Evolutionary conservation across 2,113 vertebrate species (phyloP), one percentile per base, ranked within the genome.

Genomic region (Xyrauchen texanus): DNA sequence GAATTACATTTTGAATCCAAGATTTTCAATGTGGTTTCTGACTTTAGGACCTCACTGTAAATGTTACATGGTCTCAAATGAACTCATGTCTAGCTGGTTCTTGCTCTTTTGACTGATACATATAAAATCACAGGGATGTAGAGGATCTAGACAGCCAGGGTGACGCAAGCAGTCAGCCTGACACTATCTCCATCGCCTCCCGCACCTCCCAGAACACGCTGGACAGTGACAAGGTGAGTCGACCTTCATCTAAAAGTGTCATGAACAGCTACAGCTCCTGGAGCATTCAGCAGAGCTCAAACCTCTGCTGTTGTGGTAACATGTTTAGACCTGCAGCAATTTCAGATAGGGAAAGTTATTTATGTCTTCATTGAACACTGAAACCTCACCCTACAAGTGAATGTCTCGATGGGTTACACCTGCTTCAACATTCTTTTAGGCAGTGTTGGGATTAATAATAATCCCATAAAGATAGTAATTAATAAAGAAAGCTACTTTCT

Each of bases 151-250:
- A 98, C 91, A 99, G 98, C 91, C 98, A 98, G 88, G 96, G 98
- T 70, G 97, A 99, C 49, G 97, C 95, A 75, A 99, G 97, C 91
- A 98, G 97, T 88, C 98, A 99, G 79, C 98, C 96, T 3, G 97
- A 99, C 85, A 99, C 98, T 0, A 98, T 99, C 84, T 99, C 98
- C 10, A 96, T 99, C 65, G 97, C 98, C 0, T 99, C 98, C 8
- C 94, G 98, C 86, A 99, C 98, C 0, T 99, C 98, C n/a, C 98
- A 99, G 90, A 99, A 99, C 89, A 99, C 98, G 0, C 92, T 99
- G 87, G 98, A 99, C 90, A 99, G 98, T 0, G 98, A 99, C 83
- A 99, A 99, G 95, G 98, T 99, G 82, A 92, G 91, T 62, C 15
- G 4, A n/a, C 58, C 16, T 42, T 9, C 21, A 46, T 51, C n/a